Base-by-base conservation (phyloP, 2,113 vertebrate genomes). In the Sinosuthora webbiana region DNA sequence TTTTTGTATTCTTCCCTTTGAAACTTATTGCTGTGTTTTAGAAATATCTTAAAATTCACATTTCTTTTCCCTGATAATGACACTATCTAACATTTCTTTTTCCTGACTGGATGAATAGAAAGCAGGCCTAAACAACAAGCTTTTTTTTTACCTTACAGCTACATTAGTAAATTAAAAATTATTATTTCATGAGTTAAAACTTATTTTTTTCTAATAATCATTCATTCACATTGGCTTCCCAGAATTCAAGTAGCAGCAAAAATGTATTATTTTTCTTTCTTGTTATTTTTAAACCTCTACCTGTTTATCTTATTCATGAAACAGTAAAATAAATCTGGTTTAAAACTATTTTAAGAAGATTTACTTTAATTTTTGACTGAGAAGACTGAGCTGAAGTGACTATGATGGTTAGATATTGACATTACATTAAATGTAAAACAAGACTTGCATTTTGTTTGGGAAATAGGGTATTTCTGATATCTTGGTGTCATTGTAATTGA, bases 401-500 rank as follows among this genome's bases (percentile, higher is more conserved):
- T 50, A 1, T 55, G n/a, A 39, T 55, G 15, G 6, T 94, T 91
- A 80, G 23, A 86, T 89, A 83, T 42, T 37, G 21, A 11, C 15
- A 44, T 13, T 71, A 18, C 21, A 20, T 70, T 56, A 60, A 59
- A 77, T 3, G 3, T 55, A 87, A 73, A 77, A 33, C 1, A 15
- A 0, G 0, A 25, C 39, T 33, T 78, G 24, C 1, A 2, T 57
- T 91, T 91, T 68, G 2, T 33, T 67, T 47, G 25, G 25, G 33
- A 83, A 92, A 42, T 20, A 31, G 11, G 31, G 1, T n/a, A 22
- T 71, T 90, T 52, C 41, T 57, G 12, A 44, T 53, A 23, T 83
- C 17, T 67, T 47, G 2, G 15, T 86, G 21, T 44, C 37, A 50
- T 75, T 79, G 23, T 52, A 55, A 35, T 63, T 63, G 19, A 75